A percentile compares a stretch with the other conserved stretches of the same genome.
Evolutionary conservation across 1,140 invertebrate genomes (phyloP).

Genomic region (Acyrthosiphon pisum): DNA sequence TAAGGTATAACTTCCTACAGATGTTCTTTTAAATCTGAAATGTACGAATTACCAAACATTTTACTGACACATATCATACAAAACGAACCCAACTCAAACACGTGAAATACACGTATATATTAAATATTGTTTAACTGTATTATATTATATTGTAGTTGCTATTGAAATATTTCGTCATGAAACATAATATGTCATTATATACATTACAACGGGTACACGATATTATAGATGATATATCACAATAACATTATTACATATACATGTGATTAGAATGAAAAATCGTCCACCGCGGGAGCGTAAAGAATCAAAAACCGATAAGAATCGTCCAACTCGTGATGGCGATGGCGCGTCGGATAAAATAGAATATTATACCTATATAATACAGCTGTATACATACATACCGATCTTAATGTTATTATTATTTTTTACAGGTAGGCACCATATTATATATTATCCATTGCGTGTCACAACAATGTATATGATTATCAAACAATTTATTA

Average conservation of each 20-base stretch:
- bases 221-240: background rate
- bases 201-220: background rate
- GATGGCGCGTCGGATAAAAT: background rate
- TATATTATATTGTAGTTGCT: background rate
- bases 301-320: conserved; percentile 34
- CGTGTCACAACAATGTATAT: conserved; percentile 17
- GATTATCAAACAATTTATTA: conserved; percentile 48
- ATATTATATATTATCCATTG: conserved; percentile 2
- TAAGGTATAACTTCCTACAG: background rate
- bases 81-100: background rate
- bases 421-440: background rate
- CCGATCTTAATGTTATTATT: conserved; percentile 6
- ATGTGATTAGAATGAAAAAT: conserved; percentile 34
- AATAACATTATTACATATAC: background rate
- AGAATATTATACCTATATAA: background rate
- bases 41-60: background rate
- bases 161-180: background rate
- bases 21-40: background rate
- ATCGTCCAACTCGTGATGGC: conserved; percentile 1
- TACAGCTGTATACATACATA: background rate
- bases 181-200: conserved; percentile 11
- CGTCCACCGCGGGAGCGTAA: background rate
- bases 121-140: background rate
- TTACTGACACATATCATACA: background rate
- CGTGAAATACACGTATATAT: background rate